Percentiles rank a stretch among this genome's conserved stretches.
phyloP scores from a whole-genome alignment of 2,888 invertebrate species.

The Sepiola atlantica region DNA sequence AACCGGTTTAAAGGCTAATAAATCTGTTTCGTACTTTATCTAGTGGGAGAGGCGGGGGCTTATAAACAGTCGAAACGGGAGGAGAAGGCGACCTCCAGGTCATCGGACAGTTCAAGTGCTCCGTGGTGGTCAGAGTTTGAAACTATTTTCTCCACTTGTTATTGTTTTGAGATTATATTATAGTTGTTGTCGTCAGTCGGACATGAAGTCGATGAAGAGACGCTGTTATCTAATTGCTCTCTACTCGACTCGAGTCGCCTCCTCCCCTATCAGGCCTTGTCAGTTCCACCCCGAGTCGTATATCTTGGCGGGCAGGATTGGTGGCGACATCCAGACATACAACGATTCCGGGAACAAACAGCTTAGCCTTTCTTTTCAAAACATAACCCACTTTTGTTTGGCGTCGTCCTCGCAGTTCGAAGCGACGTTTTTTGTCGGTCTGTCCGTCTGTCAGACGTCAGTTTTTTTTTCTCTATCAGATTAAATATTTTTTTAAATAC shows the following conservation, averaged over 20 bases:
- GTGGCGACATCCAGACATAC: background rate
- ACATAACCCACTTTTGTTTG: too few relatives aligned
- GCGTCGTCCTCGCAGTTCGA: too few relatives aligned
- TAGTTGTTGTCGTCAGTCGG: slow-evolving; percentile 32
- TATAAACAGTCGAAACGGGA: background rate
- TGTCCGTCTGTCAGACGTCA: too few relatives aligned
- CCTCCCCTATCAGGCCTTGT: background rate
- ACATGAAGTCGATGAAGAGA: background rate
- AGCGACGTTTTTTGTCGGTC: too few relatives aligned
- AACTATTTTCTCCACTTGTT: background rate
- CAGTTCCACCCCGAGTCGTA: background rate
- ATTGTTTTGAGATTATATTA: background rate
- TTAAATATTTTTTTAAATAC: too few relatives aligned
- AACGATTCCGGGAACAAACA: background rate
- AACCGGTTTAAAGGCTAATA: background rate
- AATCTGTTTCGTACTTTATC: background rate
- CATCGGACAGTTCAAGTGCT: background rate
- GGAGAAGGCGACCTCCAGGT: background rate
- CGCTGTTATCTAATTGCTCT: background rate
- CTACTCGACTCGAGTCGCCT: background rate
- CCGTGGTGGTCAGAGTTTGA: background rate
- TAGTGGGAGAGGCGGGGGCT: background rate
- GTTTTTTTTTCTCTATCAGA: too few relatives aligned
- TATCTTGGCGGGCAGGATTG: background rate
- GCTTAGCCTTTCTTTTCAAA: background rate